A percentile compares a stretch with the other conserved stretches of the same genome.
Evolutionary conservation across 2,797 vertebrate species (phyloP).

Genomic region (Cossypha heuglini): DNA sequence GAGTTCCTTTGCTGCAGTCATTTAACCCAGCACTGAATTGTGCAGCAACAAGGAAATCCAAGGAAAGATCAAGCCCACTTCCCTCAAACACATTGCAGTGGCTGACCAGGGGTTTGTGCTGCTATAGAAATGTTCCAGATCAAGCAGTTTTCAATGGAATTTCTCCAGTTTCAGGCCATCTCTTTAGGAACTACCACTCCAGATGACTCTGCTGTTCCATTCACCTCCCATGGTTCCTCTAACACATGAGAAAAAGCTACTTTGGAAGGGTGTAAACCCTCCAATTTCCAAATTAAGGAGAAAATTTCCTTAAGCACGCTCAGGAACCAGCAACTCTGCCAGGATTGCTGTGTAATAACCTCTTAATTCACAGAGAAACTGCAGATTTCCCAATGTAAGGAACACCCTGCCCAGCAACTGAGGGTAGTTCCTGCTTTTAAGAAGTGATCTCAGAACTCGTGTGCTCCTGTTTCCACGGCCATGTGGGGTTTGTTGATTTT

Average conservation of each 20-base stretch:
- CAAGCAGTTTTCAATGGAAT: not conserved
- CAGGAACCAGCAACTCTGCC: not conserved
- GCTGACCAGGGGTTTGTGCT: not conserved
- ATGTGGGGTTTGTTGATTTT: not conserved
- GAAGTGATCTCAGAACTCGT: not conserved
- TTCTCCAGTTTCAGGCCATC: not conserved
- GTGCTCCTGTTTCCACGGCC: not conserved
- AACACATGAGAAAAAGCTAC: not conserved
- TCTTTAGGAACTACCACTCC: not conserved
- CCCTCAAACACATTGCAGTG: not conserved
- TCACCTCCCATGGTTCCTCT: not conserved
- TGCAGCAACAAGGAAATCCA: not conserved
- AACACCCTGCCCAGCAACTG: slow-evolving; percentile 47
- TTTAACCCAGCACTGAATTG: not conserved
- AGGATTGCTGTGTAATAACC: not conserved
- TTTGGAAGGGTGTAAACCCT: not conserved
- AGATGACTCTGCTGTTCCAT: not conserved
- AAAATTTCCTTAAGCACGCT: not conserved
- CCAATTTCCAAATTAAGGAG: not conserved
- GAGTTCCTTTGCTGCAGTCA: not conserved
- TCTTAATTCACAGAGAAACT: not conserved
- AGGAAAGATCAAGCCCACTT: not conserved
- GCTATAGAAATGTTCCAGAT: not conserved
- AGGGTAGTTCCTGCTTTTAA: not conserved
- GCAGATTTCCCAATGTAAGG: not conserved